Percentiles rank a stretch among this genome's conserved stretches.
Evolutionary conservation across 2,113 vertebrate species (phyloP).

Genomic region (Periophthalmus modestus): DNA sequence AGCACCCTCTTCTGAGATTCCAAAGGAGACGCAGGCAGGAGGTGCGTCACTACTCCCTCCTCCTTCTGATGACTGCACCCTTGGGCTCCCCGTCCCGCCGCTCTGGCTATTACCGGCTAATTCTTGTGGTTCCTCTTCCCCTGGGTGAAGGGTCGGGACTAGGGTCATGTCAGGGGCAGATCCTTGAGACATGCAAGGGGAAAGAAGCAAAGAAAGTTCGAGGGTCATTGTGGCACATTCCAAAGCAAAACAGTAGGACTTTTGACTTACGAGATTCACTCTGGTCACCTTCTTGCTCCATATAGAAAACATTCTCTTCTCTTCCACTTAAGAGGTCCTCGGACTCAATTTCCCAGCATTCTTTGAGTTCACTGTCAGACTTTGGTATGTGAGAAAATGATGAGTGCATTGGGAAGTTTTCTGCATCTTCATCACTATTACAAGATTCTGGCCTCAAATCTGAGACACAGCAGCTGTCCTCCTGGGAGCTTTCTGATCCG

Average conservation of each 20-base stretch:
- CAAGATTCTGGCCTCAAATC: constrained; percentile 47
- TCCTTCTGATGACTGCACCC: constrained; percentile 86
- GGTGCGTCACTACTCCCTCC: constrained; percentile 87
- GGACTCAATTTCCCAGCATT: constrained; percentile 50
- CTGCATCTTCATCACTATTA: constrained; percentile 63
- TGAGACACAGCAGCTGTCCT: constrained; percentile 54
- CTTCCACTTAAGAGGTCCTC: constrained; percentile 34
- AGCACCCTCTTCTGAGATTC: constrained; percentile 84
- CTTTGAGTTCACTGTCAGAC: constrained; percentile 53
- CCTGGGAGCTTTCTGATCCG: constrained; percentile 60
- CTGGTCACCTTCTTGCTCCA: constrained; percentile 31
- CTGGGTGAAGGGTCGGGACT: constrained; percentile 55
- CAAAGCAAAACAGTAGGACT: constrained; percentile 10
- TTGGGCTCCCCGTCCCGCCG: constrained; percentile 71
- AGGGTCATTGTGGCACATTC: constrained; percentile 36
- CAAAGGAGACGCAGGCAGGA: constrained; percentile 90
- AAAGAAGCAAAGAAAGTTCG: constrained; percentile 48
- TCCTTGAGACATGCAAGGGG: constrained; percentile 48
- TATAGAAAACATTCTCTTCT: constrained; percentile 43
- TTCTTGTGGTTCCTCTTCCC: constrained; percentile 69
- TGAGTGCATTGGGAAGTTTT: constrained; percentile 47
- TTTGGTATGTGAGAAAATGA: constrained; percentile 38
- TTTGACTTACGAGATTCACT: constrained; percentile 40
- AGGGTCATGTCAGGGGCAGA: constrained; percentile 80
- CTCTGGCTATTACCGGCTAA: constrained; percentile 58